These are phyloP conservation scores for Ciona savignyi DNA, from an alignment of 23 tunicate genomes.

Conservation along the genomic window DNA sequence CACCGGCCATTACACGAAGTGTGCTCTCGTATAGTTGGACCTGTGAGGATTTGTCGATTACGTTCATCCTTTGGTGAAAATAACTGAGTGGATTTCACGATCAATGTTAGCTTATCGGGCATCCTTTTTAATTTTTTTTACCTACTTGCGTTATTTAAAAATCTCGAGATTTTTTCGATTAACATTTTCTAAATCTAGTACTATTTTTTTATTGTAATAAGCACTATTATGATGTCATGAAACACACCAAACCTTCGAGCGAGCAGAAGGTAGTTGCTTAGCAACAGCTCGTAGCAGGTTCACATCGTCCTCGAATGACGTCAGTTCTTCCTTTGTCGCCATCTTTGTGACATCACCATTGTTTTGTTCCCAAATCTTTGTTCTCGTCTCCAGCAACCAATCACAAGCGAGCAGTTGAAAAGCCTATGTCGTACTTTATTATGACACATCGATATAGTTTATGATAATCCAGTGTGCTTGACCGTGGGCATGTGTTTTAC, in stretches of 20 bases:
- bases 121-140: too few species aligned
- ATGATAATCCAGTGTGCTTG: too few species aligned
- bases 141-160: too few species aligned
- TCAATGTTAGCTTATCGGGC: too few species aligned
- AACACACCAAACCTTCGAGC: slow-evolving; percentile 30
- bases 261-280: slow-evolving; percentile 13
- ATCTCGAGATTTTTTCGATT: too few species aligned
- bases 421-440: slow-evolving; percentile 39
- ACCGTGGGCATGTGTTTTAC: too few species aligned
- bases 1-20: slow-evolving; percentile 78
- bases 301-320: slow-evolving; percentile 57
- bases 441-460: too few species aligned
- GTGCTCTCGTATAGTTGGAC: slow-evolving; percentile 69
- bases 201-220: too few species aligned
- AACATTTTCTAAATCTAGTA: too few species aligned
- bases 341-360: slow-evolving; percentile 34
- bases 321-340: slow-evolving; percentile 54
- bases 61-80: too few species aligned
- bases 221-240: too few species aligned
- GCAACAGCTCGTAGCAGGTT: slow-evolving; percentile 53
- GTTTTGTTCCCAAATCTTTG: slow-evolving; percentile 54
- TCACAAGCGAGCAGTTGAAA: slow-evolving; percentile 59
- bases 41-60: slow-evolving; percentile 19
- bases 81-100: too few species aligned
- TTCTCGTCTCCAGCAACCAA: slow-evolving; percentile 66